Evolutionary conservation across 2,797 vertebrate genomes (phyloP).

Genomic region (Leontocebus nigricollis): DNA sequence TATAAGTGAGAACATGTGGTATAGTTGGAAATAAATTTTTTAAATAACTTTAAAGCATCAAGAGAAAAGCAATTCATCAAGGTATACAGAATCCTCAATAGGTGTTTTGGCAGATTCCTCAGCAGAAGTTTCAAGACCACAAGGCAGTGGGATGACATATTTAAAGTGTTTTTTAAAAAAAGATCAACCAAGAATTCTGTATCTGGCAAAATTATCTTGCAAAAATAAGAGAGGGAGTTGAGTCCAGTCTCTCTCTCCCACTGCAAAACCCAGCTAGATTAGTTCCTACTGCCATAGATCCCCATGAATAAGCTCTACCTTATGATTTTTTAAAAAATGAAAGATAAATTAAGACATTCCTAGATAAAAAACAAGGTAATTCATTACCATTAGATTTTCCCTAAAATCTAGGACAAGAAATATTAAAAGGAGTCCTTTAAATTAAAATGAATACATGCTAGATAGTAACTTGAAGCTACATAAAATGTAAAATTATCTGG

Average conservation of each 20-base stretch:
- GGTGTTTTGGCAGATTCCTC: neutral
- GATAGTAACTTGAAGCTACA: neutral
- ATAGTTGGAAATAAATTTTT: too few species aligned
- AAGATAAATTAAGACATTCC: neutral
- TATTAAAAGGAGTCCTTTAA: neutral
- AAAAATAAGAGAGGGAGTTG: neutral
- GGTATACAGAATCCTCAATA: neutral
- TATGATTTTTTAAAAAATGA: neutral
- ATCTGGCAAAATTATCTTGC: neutral
- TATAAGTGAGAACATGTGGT: too few species aligned
- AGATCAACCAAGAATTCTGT: neutral
- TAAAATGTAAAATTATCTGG: neutral
- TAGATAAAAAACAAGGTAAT: neutral
- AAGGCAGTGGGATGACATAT: neutral
- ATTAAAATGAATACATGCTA: neutral
- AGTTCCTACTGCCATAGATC: neutral
- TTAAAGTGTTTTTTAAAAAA: neutral
- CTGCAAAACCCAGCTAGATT: neutral
- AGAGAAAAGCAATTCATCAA: neutral
- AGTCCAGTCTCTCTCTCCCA: neutral
- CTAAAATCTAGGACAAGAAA: neutral
- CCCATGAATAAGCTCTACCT: neutral
- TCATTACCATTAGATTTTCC: neutral
- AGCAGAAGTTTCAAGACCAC: neutral
- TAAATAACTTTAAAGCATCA: neutral